Evolutionary conservation across 1,140 invertebrate genomes (phyloP), one percentile per base, ranked within the genome.

Genomic region (Ericerus pela): DNA sequence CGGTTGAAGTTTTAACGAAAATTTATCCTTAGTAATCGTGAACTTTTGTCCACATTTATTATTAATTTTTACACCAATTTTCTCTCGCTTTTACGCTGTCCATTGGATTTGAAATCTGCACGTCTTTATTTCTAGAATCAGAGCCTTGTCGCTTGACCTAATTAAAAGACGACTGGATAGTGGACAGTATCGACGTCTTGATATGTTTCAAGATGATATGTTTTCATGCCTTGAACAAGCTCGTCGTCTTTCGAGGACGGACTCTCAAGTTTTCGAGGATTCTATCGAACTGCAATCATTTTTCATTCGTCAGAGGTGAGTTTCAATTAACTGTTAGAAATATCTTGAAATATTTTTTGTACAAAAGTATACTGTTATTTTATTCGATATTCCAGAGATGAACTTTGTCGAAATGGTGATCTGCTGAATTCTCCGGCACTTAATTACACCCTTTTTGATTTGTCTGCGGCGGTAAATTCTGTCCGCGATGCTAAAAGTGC

Each of bases 151-250:
- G 0, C 70, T 92, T 55, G 88, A 92, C 68, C 69, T 91, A 28
- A 85, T 93, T 28, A 92, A 92, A 66, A 73, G 87, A 12, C 72
- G 88, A 5, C 69, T 92, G 16, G 88, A 93, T 66, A 79, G 85
- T 65, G 88, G 89, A 6, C 76, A 90, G 14, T 98, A 98, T 67
- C 84, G 86, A 61, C 75, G 96, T 22, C 69, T 99, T 28, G 95
- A 99, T 70, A 76, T 82, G 47, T 98, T 98, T 69, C 96, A 99
- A 73, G 89, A 94, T 65, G 95, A 98, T 67, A 80, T 98, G 62
- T 98, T 99, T 68, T 78, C 84, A 8, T 89, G 95, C 61, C 81
- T 97, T 68, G 89, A 96, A 65, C 75, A 88, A 65, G 92, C 92
- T 0, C 76, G 95, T 8, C 79, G 80, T 57, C 69, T 93, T 2